Base-by-base conservation (phyloP, 2,888 invertebrate species). In the Lepidochitona cinerea region DNA sequence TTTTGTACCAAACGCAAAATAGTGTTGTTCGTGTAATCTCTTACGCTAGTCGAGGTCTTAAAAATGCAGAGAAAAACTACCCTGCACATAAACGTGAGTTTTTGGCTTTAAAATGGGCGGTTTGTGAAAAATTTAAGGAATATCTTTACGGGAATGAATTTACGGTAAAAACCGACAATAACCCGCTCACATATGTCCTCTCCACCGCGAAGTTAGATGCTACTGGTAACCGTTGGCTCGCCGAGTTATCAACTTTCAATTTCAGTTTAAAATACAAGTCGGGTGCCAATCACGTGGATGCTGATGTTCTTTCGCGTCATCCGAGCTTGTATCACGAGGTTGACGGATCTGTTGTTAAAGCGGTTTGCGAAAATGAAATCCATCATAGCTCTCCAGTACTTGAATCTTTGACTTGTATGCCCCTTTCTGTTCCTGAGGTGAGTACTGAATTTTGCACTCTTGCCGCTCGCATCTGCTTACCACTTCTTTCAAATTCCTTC, bases 291-390 rank as follows among this genome's bases (percentile, higher is more conserved):
- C n/a, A n/a, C n/a, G n/a, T n/a, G n/a, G n/a, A n/a, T n/a, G n/a
- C n/a, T n/a, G n/a, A n/a, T n/a, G n/a, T 36, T 18, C 68, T 76
- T 12, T 78, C 89, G 41, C 33, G 78, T 29, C 53, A 72, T 32
- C 77, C 72, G n/a, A 0, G 66, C n/a, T 33, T 59, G 18, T 14
- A n/a, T 23, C 54, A 68, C n/a, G n/a, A n/a, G n/a, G n/a, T n/a
- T n/a, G n/a, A n/a, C n/a, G n/a, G n/a, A n/a, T n/a, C n/a, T n/a
- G n/a, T n/a, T n/a, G n/a, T n/a, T n/a, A n/a, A n/a, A n/a, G n/a
- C n/a, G n/a, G n/a, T n/a, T n/a, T n/a, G n/a, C n/a, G n/a, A n/a
- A n/a, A n/a, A n/a, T n/a, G n/a, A n/a, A n/a, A n/a, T n/a, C n/a
- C n/a, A n/a, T n/a, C n/a, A n/a, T n/a, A n/a, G n/a, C n/a, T n/a